Evolutionary conservation across 1,140 invertebrate species (phyloP).

Genomic region (Euura saliciscinereae): DNA sequence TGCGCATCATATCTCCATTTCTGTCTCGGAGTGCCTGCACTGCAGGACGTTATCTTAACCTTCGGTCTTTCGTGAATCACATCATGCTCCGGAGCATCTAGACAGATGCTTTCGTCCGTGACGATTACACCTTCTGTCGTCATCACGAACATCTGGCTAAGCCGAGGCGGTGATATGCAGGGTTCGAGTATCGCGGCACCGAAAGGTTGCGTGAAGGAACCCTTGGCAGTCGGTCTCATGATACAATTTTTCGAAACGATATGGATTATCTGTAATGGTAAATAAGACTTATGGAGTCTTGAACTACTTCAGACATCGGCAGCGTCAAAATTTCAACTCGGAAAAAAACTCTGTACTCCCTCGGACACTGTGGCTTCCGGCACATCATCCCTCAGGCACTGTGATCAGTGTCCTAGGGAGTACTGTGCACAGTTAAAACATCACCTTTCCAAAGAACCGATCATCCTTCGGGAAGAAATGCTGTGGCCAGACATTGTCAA

Average conservation of each 20-base stretch:
- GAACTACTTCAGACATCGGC: neutral
- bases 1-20: constrained; percentile 68
- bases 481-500: constrained; percentile 89
- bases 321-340: no score
- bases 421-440: neutral
- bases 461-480: constrained; percentile 88
- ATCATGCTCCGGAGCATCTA: constrained; percentile 68
- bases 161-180: constrained; percentile 57
- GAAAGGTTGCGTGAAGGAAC: constrained; percentile 65
- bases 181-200: constrained; percentile 67
- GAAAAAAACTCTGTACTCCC: no score
- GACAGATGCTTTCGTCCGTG: constrained; percentile 76
- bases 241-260: constrained; percentile 64
- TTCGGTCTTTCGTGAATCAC: constrained; percentile 56
- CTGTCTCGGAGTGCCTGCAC: constrained; percentile 62
- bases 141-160: constrained; percentile 79
- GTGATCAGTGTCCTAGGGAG: no score
- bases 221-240: constrained; percentile 63
- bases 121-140: constrained; percentile 69
- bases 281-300: neutral
- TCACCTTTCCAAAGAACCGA: constrained; percentile 78
- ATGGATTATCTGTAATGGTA: constrained; percentile 58
- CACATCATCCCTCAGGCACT: no score
- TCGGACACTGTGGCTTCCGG: no score
- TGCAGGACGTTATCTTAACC: constrained; percentile 73